Evolutionary conservation across 2,113 vertebrate genomes (phyloP), one percentile per base, ranked within the genome.

Genomic region (Hiodon alosoides): DNA sequence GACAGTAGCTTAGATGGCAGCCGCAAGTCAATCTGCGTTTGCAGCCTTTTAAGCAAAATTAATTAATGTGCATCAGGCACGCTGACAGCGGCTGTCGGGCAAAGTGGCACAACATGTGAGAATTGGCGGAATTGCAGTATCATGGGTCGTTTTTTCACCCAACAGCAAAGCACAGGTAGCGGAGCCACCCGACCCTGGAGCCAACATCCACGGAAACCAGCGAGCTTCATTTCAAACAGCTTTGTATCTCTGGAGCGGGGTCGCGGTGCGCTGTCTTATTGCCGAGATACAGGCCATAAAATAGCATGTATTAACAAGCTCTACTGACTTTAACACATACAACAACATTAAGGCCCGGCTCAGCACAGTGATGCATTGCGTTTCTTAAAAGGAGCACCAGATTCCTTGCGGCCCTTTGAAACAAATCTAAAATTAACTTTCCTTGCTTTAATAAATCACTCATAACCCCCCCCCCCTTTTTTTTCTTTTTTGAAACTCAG

Each of bases 361-460:
- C 75, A 80, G 64, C 83, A 79, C 72, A 79, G 81, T 84, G 82
- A 80, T 86, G 84, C 86, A 77, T 84, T 80, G 81, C 81, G 62
- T 74, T 79, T 87, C 86, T 86, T 79, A 85, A 84, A 79, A 78
- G 71, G 60, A 81, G 78, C 72, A 62, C 83, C 82, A 85, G 81
- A 85, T 90, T 88, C 83, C 85, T 82, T 60, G 51, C 13, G 72
- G 16, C 55, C 73, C 75, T 76, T 82, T 72, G 76, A 83, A 82
- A 81, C 82, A 81, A 80, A 84, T 80, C 83, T 82, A 83, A 89
- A 89, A 90, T 89, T 88, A 77, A 74, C 88, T 89, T 87, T 90
- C 89, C 87, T 90, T 77, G 80, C 84, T 69, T 73, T 84, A 85
- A 81, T 92, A 94, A 94, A 93, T 94, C 89, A 91, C 73, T 79